Evolutionary conservation across 2,113 vertebrate species (phyloP), one percentile per base, ranked within the genome.

Genomic region (Mobula birostris): DNA sequence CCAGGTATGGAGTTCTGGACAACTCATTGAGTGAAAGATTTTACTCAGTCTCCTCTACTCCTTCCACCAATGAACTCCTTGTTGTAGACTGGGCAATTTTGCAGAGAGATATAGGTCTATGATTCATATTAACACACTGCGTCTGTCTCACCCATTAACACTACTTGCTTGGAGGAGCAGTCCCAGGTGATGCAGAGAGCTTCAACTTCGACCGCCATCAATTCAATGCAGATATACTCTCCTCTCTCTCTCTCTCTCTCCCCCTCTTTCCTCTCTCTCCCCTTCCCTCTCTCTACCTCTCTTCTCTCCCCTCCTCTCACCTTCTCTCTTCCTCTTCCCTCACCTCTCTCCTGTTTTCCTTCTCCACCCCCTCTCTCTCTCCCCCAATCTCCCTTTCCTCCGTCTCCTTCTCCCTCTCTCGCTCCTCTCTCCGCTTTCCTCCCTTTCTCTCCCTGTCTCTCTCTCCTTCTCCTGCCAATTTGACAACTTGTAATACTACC

Each of bases 301-400:
- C 76, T 83, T 76, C 72, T 19, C 63, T 24, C 74, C 90, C 68
- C 11, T 79, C 21, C 5, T 66, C 24, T 8, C 70, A n/a, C 24
- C 92, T 6, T 48, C 94, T 94, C 95, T 66, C 66, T 83, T 94
- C 76, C 94, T 94, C 94, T 94, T 95, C 94, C 94, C 90, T 90
- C 95, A 94, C 94, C 56, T 95, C 80, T 94, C 61, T 77, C 94
- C 94, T 61, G 94, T 36, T 74, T 48, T 21, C 63, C 40, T 63
- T 7, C 90, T 2, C 58, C 21, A 76, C 63, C 77, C 4, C 61
- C 3, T n/a, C 48, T 7, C 8, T 48, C 2, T 48, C 48, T 48
- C 48, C 48, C 48, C 3, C 48, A 2, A 2, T 48, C 2, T 48
- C 2, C 48, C 3, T 48, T 48, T 4, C 48, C 3, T 48, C 48